These are phyloP conservation scores for Littorina saxatilis DNA, from an alignment of 1,140 invertebrate genomes.

Conservation along the genomic window DNA sequence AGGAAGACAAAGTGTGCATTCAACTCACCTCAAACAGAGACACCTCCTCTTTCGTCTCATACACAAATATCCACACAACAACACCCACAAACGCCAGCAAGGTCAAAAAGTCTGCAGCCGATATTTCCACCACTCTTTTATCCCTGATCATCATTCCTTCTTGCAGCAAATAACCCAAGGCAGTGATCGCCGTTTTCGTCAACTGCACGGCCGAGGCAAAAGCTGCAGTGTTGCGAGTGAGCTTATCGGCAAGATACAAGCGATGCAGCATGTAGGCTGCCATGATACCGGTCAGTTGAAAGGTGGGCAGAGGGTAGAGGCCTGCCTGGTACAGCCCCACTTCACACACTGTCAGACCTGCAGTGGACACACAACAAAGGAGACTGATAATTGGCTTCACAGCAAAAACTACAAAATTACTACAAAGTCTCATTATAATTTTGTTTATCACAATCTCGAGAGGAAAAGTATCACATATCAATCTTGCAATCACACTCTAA, in stretches of 20 bases:
- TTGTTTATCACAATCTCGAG: not conserved
- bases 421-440: not conserved
- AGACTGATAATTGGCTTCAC: too few species aligned
- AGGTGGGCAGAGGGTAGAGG: constrained; percentile 52
- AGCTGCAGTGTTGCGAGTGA: constrained; percentile 41
- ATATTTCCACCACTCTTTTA: constrained; percentile 26
- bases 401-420: not conserved
- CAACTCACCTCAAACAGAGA: constrained; percentile 32
- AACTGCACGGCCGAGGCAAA: constrained; percentile 44
- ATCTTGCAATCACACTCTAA: not conserved
- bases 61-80: constrained; percentile 45
- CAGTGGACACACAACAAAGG: not conserved
- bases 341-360: constrained; percentile 61
- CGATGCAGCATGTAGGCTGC: constrained; percentile 59
- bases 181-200: constrained; percentile 39
- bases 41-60: constrained; percentile 31
- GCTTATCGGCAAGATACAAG: constrained; percentile 49
- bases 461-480: not conserved
- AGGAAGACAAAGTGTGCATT: not conserved
- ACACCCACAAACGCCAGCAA: constrained; percentile 39
- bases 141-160: not conserved
- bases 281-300: constrained; percentile 48
- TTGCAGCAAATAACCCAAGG: constrained; percentile 24
- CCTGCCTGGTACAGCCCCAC: constrained; percentile 50
- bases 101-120: constrained; percentile 14